These are phyloP conservation scores for Rhabdophis nuchalis DNA, from an alignment of 2,797 vertebrate species.

Conservation along the genomic window DNA sequence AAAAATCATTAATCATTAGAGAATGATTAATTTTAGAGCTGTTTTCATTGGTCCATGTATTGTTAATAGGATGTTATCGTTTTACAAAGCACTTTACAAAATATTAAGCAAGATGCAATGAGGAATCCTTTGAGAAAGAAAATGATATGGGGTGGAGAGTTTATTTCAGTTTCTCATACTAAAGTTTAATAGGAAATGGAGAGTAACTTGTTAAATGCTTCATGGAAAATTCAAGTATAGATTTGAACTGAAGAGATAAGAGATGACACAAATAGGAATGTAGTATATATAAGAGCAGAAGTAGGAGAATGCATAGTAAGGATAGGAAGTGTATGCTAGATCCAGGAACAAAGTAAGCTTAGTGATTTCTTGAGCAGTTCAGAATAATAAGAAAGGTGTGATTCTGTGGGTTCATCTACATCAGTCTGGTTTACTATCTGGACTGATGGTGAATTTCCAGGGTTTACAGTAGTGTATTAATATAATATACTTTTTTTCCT, in stretches of 20 bases:
- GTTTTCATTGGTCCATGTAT: background rate
- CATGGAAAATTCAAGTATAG: background rate
- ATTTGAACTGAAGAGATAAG: background rate
- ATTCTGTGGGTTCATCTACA: background rate
- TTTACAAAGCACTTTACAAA: background rate
- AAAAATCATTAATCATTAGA: no score
- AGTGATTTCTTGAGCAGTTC: background rate
- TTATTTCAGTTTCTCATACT: background rate
- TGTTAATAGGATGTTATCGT: background rate
- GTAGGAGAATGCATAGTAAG: background rate
- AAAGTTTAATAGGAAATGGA: background rate
- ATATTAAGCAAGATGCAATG: background rate
- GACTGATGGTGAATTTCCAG: background rate
- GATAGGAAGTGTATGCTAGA: background rate
- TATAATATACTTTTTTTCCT: background rate
- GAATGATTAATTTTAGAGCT: slow-evolving; percentile 12
- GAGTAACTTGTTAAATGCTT: background rate
- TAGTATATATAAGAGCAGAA: background rate
- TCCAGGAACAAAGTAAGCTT: background rate
- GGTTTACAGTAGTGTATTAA: background rate
- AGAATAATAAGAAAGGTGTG: background rate
- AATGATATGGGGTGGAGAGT: background rate
- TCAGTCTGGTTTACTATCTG: background rate
- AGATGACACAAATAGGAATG: background rate
- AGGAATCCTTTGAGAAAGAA: background rate